phyloP scores from a whole-genome alignment of 2,113 vertebrate genomes.

The Otolemur garnettii region DNA sequence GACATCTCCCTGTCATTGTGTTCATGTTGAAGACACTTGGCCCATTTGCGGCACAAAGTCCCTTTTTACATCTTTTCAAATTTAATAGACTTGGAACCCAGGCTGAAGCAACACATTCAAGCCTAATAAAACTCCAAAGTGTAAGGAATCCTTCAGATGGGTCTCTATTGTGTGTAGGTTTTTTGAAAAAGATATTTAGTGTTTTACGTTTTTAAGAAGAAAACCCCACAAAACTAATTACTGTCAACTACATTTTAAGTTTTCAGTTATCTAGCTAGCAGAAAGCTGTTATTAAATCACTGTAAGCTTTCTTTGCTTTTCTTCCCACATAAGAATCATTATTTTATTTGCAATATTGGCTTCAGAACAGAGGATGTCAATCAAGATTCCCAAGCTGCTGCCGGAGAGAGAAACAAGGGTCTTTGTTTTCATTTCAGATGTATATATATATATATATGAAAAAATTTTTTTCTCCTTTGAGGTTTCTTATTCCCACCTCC shows the following conservation, averaged over 20 bases:
- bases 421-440: slow-evolving; percentile 39
- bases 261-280: slow-evolving; percentile 84
- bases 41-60: neutral
- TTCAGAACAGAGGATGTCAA: slow-evolving; percentile 86
- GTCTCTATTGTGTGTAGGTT: slow-evolving; percentile 71
- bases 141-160: slow-evolving; percentile 66
- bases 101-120: slow-evolving; percentile 41
- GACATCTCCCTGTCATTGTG: slow-evolving; percentile 14
- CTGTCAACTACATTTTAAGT: slow-evolving; percentile 83
- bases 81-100: slow-evolving; percentile 45
- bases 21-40: neutral
- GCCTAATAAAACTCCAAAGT: slow-evolving; percentile 48
- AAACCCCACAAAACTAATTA: slow-evolving; percentile 86
- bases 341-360: slow-evolving; percentile 87
- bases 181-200: slow-evolving; percentile 80
- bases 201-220: slow-evolving; percentile 76
- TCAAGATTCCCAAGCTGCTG: slow-evolving; percentile 79
- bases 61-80: slow-evolving; percentile 61
- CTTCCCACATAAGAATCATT: slow-evolving; percentile 87
- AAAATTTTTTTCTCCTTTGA: slow-evolving; percentile 47
- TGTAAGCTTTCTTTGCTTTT: slow-evolving; percentile 82
- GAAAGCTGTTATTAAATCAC: slow-evolving; percentile 85
- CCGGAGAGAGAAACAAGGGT: slow-evolving; percentile 57
- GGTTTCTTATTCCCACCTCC: neutral
- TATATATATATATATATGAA: neutral